Evolutionary conservation across 2,113 vertebrate species (phyloP), one percentile per base, ranked within the genome.

Genomic region (Catagonus wagneri): DNA sequence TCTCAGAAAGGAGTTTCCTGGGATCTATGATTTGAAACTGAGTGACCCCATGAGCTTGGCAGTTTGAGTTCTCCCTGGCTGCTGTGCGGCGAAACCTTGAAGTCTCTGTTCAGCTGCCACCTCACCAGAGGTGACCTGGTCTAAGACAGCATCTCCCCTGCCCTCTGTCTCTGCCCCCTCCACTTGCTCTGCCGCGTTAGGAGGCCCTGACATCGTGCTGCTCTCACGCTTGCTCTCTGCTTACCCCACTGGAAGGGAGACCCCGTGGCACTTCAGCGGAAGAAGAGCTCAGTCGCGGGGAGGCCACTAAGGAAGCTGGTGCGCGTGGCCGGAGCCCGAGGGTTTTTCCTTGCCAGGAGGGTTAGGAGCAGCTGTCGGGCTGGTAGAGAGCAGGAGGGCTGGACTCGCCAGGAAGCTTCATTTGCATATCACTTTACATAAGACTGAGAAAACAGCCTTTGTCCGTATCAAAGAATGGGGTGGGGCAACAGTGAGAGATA

Each of bases 391-490:
- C 44, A 34, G 27, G 69, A 63, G 63, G 54, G 32, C 56, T 76
- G 23, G 8, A 44, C 56, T 92, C 61, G 20, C 6, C 58, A 25
- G 15, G 50, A 94, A 78, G 63, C 36, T 72, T 95, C 6, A 83
- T 95, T 93, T 95, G 93, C 58, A 79, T 36, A 78, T 4, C 22
- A 65, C 61, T 83, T 90, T 65, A 81, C 39, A 16, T 36, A 78
- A 79, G 22, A 36, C 76, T 68, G 50, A 87, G 63, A 90, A 90
- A 80, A 95, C 39, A 58, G 29, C 7, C 68, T 63, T 22, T 68
- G 12, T 58, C 29, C 60, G 3, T 23, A 50, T 84, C 58, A 87
- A 87, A 83, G 89, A 90, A 71, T 25, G 74, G 20, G 56, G 63
- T 4, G 1, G 39, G 72, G 66, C 81, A n/a, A 34, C 9, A 13